Base-by-base conservation (phyloP, 1,140 invertebrate genomes). In the Pygmarrhopalites habei region DNA sequence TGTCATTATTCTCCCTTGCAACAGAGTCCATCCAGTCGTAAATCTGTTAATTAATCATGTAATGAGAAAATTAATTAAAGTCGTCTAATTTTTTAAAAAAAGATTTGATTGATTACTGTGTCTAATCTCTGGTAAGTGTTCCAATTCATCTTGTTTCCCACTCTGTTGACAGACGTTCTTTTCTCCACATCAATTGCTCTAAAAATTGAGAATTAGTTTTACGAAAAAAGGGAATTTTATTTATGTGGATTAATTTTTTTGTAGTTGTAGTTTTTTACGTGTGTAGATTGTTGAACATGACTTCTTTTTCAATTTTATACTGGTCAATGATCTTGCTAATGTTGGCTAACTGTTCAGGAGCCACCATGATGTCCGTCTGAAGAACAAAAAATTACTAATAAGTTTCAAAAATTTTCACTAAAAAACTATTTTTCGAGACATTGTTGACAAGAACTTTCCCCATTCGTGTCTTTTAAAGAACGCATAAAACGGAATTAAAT, bases 11-110 rank as follows among this genome's bases (percentile, higher is more conserved):
- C 41, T 26, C 26, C 17, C 35, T 26, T 2, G 30, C 62, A 15
- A 64, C 15, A 3, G 21, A 26, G 25, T 64, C 62, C 62, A 64
- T 64, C 62, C 62, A 64, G 12, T 25, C 43, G 30, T 64, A 41
- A 51, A 64, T 64, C 61, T 62, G 23, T 25, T 47, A 10, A 47
- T 19, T n/a, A 25, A 25, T n/a, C 44, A 47, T 47, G 44, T 47
- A 10, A 47, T 47, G 44, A 5, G 44, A 25, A 7, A 25, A 10
- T 25, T 47, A n/a, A 47, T 5, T 47, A 47, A 7, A 19, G 39
- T 47, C 7, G 23, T 47, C 23, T 47, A 47, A 5, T 47, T 19
- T n/a, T 47, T 19, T 19, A 47, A 47, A 53, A 26, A n/a, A n/a
- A n/a, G n/a, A n/a, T n/a, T n/a, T n/a, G n/a, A n/a, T n/a, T n/a